Evolutionary conservation across 2,113 vertebrate genomes (phyloP).

Genomic region (Lepidothrix coronata): DNA sequence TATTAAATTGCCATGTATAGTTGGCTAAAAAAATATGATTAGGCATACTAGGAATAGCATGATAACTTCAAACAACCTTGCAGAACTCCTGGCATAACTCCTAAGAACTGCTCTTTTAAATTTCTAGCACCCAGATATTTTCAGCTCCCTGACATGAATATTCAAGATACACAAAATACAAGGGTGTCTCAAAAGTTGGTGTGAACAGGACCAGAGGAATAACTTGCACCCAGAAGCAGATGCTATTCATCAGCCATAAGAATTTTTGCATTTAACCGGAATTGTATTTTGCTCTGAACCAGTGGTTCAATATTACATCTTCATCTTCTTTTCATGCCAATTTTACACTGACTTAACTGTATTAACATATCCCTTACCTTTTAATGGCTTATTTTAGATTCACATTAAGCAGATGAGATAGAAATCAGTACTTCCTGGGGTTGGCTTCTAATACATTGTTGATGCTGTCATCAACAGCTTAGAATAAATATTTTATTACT

Average conservation of each 20-base stretch:
- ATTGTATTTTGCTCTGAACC: neutral
- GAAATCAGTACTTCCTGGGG: neutral
- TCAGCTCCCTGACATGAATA: neutral
- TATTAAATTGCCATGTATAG: neutral
- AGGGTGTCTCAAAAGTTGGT: neutral
- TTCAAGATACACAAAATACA: neutral
- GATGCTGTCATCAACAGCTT: neutral
- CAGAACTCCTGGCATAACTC: neutral
- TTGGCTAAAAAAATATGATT: neutral
- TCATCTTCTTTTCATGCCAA: neutral
- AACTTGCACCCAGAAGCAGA: neutral
- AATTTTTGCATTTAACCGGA: neutral
- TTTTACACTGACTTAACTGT: constrained; percentile 21
- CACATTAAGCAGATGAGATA: neutral
- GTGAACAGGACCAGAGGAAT: neutral
- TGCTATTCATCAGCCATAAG: neutral
- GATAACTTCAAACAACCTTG: neutral
- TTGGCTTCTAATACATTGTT: neutral
- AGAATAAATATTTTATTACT: neutral
- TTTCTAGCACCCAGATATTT: neutral
- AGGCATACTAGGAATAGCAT: neutral
- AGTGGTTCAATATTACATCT: neutral
- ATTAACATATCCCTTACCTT: constrained; percentile 12
- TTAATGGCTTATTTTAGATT: neutral
- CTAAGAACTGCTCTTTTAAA: neutral